These are phyloP conservation scores for Dolomedes plantarius DNA, from an alignment of 2,888 invertebrate species.

Conservation along the genomic window DNA sequence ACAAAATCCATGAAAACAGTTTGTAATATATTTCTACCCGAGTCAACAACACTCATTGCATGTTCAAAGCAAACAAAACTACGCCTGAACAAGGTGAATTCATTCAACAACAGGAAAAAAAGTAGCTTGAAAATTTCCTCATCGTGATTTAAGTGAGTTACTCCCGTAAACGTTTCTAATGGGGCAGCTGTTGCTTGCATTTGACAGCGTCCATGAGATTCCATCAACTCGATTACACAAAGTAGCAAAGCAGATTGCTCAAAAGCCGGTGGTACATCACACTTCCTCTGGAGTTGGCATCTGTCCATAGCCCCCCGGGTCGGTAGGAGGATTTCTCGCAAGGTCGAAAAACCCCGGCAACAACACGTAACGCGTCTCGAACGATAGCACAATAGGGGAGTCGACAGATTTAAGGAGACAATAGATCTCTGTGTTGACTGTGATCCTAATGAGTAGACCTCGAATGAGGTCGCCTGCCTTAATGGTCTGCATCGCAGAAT, in stretches of 20 bases:
- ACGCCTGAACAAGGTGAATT: too few species aligned
- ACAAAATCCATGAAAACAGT: too few species aligned
- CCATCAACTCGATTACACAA: neutral
- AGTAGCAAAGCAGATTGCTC: neutral
- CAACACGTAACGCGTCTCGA: neutral
- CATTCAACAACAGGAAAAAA: too few species aligned
- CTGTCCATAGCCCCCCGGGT: constrained; percentile 4
- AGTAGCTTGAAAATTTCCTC: too few species aligned
- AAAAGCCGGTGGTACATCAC: neutral
- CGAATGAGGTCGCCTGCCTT: neutral
- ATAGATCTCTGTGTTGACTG: neutral
- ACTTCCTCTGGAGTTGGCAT: neutral
- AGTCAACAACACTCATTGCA: too few species aligned
- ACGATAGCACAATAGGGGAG: neutral
- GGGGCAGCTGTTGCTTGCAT: neutral
- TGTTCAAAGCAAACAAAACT: too few species aligned
- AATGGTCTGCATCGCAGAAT: neutral
- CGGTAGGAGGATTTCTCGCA: neutral
- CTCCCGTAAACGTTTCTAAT: too few species aligned
- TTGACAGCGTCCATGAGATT: neutral
- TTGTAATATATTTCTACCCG: too few species aligned
- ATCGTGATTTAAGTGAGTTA: too few species aligned
- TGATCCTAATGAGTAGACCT: constrained; percentile 13
- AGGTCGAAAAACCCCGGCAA: constrained; percentile 4
- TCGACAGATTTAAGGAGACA: neutral